Evolutionary conservation across 2,113 vertebrate genomes (phyloP).

Genomic region (Chaetorhynchus papuensis): DNA sequence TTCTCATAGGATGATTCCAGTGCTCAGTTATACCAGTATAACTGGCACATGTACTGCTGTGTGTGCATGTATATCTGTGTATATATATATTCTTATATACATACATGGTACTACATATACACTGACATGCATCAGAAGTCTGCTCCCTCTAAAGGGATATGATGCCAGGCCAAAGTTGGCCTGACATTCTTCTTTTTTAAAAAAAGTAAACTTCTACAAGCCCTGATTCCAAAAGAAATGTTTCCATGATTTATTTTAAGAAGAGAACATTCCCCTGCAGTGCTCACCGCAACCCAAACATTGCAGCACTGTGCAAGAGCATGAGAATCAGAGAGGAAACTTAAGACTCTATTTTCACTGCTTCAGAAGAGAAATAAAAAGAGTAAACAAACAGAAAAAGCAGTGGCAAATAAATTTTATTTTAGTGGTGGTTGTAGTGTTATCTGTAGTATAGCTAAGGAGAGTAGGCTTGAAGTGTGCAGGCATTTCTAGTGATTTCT

Average conservation of each 20-base stretch:
- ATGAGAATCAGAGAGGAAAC: conserved; percentile 36
- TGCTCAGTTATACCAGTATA: background rate
- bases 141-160: background rate
- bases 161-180: background rate
- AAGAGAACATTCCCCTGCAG: conserved; percentile 58
- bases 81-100: fast-evolving
- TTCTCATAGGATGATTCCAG: background rate
- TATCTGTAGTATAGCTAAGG: background rate
- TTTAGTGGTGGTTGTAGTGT: background rate
- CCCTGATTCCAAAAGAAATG: conserved; percentile 46
- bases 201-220: conserved; percentile 2
- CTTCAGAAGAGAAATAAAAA: background rate
- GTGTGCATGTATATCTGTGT: fast-evolving
- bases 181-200: background rate
- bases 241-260: conserved; percentile 63
- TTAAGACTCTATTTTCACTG: conserved; percentile 30
- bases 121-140: background rate
- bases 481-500: background rate
- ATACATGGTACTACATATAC: background rate
- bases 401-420: background rate
- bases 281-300: conserved; percentile 54
- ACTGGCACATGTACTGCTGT: background rate
- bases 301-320: conserved; percentile 21
- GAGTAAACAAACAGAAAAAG: background rate
- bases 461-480: background rate